phyloP scores from a whole-genome alignment of 2,888 invertebrate species.

The Conchocele bisecta region DNA sequence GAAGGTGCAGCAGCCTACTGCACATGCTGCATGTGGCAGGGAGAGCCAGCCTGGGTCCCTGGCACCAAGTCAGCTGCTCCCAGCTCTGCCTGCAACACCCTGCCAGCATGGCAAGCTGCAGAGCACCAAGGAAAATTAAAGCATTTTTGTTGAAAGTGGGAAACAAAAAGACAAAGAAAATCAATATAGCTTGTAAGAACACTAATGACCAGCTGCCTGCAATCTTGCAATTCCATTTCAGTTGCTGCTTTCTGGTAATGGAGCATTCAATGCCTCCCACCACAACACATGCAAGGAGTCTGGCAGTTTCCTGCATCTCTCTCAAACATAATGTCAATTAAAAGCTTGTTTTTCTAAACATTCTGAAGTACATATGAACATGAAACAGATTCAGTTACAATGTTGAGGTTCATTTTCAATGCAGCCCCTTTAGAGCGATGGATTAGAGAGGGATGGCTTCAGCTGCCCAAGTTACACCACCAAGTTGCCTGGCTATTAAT shows the following conservation, averaged over 20 bases:
- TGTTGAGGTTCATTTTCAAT: too few species aligned
- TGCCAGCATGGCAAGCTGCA: slow-evolving; percentile 47
- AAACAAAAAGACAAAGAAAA: slow-evolving; percentile 80
- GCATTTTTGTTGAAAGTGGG: slow-evolving; percentile 74
- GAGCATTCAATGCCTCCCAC: too few species aligned
- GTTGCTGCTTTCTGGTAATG: slow-evolving; percentile 62
- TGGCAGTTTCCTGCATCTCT: too few species aligned
- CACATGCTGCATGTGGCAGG: slow-evolving; percentile 54
- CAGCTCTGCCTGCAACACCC: slow-evolving; percentile 30
- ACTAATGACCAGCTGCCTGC: slow-evolving; percentile 74
- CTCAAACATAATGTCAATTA: slow-evolving; percentile 54
- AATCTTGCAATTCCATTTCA: slow-evolving; percentile 51
- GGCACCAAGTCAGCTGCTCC: slow-evolving; percentile 48
- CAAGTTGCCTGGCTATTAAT: too few species aligned
- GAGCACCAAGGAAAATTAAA: slow-evolving; percentile 71
- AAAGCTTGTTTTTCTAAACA: too few species aligned
- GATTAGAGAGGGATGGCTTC: too few species aligned
- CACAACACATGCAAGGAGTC: slow-evolving; percentile 68
- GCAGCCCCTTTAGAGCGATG: too few species aligned
- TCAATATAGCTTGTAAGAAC: slow-evolving; percentile 69
- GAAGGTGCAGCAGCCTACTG: too few species aligned
- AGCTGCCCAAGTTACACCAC: too few species aligned
- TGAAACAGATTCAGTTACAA: too few species aligned
- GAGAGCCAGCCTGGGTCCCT: slow-evolving; percentile 31
- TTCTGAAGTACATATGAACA: too few species aligned